Percentiles rank a stretch among this genome's conserved stretches.
Conservation (phyloP, 1,140 invertebrate species). For the Drosophila santomea region DNA sequence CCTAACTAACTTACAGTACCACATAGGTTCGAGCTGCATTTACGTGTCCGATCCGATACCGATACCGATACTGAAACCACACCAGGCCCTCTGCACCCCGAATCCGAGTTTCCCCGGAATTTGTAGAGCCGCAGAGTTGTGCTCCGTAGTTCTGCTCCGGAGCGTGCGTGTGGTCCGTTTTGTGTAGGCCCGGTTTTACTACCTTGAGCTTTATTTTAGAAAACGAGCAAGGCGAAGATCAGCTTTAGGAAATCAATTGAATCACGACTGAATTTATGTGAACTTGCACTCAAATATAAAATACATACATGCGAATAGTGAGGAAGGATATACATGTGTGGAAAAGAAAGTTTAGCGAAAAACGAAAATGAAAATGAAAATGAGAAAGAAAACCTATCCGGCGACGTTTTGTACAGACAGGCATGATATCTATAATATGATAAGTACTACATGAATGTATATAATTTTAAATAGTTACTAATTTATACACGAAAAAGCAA, state of each 20-base stretch:
- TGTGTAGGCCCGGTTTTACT: constrained; percentile 56
- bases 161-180: constrained; percentile 7
- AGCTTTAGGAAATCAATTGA: constrained; percentile 57
- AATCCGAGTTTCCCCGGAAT: constrained; percentile 2
- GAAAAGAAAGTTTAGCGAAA: constrained; percentile 5
- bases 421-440: constrained; percentile 55
- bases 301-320: constrained; percentile 16
- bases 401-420: constrained; percentile 64
- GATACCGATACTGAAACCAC: neutral
- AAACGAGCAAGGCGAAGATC: constrained; percentile 30
- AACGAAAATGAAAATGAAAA: neutral
- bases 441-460: constrained; percentile 64
- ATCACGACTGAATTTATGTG: constrained; percentile 82
- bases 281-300: constrained; percentile 68
- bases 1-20: constrained; percentile 43
- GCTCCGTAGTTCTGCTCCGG: neutral
- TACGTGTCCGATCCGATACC: constrained; percentile 44
- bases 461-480: constrained; percentile 76
- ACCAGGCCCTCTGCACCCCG: neutral
- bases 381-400: constrained; percentile 32
- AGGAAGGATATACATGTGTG: constrained; percentile 12
- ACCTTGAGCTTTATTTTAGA: constrained; percentile 75
- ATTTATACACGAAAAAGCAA: constrained; percentile 61
- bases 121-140: constrained; percentile 7
- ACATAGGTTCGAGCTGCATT: constrained; percentile 72